Evolutionary conservation across 2,888 invertebrate species (phyloP), one percentile per base, ranked within the genome.

Genomic region (Mactromeris polynyma): DNA sequence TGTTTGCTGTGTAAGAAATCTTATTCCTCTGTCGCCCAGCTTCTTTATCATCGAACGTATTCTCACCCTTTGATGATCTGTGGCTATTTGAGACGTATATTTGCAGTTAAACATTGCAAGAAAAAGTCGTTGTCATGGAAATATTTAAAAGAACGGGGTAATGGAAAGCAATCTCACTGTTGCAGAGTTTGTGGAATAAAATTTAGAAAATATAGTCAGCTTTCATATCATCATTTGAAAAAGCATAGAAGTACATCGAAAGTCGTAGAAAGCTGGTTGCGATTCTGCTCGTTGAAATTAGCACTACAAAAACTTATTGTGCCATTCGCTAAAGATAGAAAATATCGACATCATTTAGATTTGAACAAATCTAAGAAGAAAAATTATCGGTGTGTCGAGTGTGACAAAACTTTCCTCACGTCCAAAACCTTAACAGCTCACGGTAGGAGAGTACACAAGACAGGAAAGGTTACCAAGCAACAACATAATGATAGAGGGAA

Each of bases 311-410:
- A 78, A 78, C 26, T 84, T n/a, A 54, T 84, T 51, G 78, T 84
- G 38, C 84, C 84, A 14, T 51, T 84, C 21, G 84, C 84, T n/a
- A 84, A 84, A 33, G 84, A 84, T 36, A 31, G 84, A n/a, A 77
- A 78, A 54, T 26, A 73, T 73, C 73, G 73, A 33, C 73, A 17
- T 11, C 11, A 73, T 26, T 33, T 36, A 11, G 19, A 33, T 19
- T 0, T 7, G 33, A 33, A 73, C 33, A 33, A 73, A 73, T 36
- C 36, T 11, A 31, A 19, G 6, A 69, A 69, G 69, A 69, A 69
- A 33, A 69, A 14, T n/a, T 51, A 17, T 51, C 51, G 19, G 17
- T 51, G 51, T 51, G 51, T 51, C 19, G 51, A 51, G 19, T 51
- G 51, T 51, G 51, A 51, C 2, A 51, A 19, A 9, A 51, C 51